Conservation (phyloP, 2,888 invertebrate species). For the Ctenicera cuprea region DNA sequence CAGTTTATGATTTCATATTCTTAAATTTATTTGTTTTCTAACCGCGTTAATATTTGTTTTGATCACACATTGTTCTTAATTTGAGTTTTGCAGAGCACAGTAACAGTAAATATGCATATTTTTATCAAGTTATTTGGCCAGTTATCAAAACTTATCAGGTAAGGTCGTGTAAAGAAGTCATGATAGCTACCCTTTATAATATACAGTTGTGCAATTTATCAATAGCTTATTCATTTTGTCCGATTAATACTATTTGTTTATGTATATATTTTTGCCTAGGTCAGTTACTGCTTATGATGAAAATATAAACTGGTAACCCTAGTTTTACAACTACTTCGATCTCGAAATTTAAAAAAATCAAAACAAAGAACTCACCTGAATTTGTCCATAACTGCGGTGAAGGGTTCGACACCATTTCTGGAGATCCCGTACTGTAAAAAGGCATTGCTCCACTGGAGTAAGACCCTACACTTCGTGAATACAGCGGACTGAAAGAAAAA, state of each 20-base stretch:
- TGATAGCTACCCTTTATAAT: constrained; percentile 7
- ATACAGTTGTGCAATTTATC: constrained; percentile 35
- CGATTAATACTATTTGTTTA: constrained; percentile 30
- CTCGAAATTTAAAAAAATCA: not conserved
- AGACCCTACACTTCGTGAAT: constrained; percentile 63
- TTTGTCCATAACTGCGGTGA: constrained; percentile 67
- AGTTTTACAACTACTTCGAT: too few species aligned
- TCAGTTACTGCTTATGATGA: constrained; percentile 22
- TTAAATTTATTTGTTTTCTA: too few species aligned
- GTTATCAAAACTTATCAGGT: constrained; percentile 31
- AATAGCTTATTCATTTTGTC: constrained; percentile 16
- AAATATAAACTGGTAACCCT: not conserved
- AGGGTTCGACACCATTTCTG: constrained; percentile 65
- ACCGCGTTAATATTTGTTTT: not conserved
- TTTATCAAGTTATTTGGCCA: constrained; percentile 31
- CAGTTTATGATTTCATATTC: too few species aligned
- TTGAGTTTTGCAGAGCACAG: constrained; percentile 5
- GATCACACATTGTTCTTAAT: not conserved
- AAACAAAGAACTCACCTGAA: constrained; percentile 63
- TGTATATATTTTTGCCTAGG: constrained; percentile 27
- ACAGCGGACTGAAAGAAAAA: constrained; percentile 66
- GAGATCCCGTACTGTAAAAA: constrained; percentile 66
- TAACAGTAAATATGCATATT: constrained; percentile 12
- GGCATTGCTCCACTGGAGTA: constrained; percentile 63
- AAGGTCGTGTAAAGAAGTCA: constrained; percentile 28